Evolutionary conservation across 2,888 invertebrate species (phyloP).

Genomic region (Rhagonycha lutea): DNA sequence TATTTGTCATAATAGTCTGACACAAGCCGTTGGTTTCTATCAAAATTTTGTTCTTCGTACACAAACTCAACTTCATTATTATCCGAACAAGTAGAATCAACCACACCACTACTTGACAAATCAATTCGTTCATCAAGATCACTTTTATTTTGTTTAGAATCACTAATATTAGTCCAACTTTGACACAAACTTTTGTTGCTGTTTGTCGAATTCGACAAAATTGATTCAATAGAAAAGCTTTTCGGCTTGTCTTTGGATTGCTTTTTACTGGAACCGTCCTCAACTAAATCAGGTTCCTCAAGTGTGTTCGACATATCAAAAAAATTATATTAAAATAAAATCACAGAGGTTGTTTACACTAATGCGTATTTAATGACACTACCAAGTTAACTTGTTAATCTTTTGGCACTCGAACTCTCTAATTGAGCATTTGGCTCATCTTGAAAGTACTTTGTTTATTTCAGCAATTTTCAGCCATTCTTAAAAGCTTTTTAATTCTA

Average conservation of each 20-base stretch:
- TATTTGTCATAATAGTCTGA: conserved; percentile 10
- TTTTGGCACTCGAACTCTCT: not conserved
- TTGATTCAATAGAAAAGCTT: conserved; percentile 47
- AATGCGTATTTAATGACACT: not conserved
- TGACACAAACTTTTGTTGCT: not conserved
- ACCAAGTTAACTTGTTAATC: not conserved
- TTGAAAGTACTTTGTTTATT: not conserved
- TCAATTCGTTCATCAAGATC: not conserved
- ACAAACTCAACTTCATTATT: conserved; percentile 24
- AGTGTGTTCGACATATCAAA: not conserved
- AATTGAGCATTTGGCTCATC: conserved; percentile 1
- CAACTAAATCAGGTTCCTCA: not conserved
- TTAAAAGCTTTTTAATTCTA: not conserved
- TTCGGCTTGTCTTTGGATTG: conserved; percentile 34
- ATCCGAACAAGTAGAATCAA: conserved; percentile 11
- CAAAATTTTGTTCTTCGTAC: conserved; percentile 5
- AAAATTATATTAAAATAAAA: not conserved
- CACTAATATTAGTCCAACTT: not conserved
- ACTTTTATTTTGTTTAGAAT: not conserved
- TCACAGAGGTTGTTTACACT: not conserved
- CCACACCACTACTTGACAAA: not conserved
- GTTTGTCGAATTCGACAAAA: conserved; percentile 32
- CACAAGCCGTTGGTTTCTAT: not conserved
- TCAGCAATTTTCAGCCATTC: conserved; percentile 2
- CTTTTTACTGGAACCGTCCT: not conserved